A percentile compares a stretch with the other conserved stretches of the same genome.
Conservation (phyloP, 2,888 invertebrate genomes). For the Anthophora plumipes region DNA sequence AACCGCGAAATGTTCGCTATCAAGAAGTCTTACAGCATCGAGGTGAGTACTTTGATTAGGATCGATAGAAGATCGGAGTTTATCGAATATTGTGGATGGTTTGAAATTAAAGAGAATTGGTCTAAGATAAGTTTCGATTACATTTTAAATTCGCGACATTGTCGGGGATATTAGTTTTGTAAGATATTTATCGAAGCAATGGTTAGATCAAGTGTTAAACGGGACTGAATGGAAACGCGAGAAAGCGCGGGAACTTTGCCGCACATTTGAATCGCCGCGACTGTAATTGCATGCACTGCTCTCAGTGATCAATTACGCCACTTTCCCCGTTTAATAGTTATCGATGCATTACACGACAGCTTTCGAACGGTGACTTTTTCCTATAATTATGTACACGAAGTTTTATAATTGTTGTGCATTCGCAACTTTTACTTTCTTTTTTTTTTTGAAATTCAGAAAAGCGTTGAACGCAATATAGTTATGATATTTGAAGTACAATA, state of each 20-base stretch:
- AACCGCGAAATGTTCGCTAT: constrained; percentile 98
- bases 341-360: background rate
- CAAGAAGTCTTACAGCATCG: constrained; percentile 98
- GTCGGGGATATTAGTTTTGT: background rate
- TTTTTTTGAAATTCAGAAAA: background rate
- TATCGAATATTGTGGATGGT: background rate
- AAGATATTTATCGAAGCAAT: background rate
- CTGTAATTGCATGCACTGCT: constrained; percentile 2
- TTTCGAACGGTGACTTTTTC: constrained; percentile 1
- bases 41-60: constrained; percentile 89
- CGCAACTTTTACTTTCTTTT: background rate
- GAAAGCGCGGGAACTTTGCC: constrained; percentile 64
- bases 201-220: constrained; percentile 6
- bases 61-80: background rate
- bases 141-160: background rate
- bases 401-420: background rate
- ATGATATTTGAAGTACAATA: background rate
- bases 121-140: too few species aligned
- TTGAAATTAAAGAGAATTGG: too few species aligned
- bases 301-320: background rate
- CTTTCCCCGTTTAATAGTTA: constrained; percentile 18
- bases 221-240: constrained; percentile 12
- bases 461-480: background rate
- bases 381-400: background rate
- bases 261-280: constrained; percentile 50